Percentiles rank a stretch among this genome's conserved stretches.
These are phyloP conservation scores for Drosophila eugracilis DNA, from an alignment of 1,140 invertebrate genomes.

Conservation along the genomic window DNA sequence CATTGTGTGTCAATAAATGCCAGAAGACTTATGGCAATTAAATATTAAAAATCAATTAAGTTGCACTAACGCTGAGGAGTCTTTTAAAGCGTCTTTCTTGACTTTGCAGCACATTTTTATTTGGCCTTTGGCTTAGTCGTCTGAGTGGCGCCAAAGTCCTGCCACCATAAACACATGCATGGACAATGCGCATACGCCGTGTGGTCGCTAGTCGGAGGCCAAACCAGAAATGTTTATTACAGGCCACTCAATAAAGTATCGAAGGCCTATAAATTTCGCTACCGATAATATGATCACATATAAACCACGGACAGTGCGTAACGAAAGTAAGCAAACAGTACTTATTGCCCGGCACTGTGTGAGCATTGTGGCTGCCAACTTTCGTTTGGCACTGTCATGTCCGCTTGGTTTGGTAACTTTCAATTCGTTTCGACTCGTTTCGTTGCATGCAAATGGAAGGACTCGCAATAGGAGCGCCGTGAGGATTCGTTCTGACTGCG, in stretches of 20 bases:
- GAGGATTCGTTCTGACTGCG: slow-evolving; percentile 51
- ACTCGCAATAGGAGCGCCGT: slow-evolving; percentile 33
- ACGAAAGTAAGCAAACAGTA: slow-evolving; percentile 20
- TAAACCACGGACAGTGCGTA: slow-evolving; percentile 31
- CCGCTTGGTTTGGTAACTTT: slow-evolving; percentile 22
- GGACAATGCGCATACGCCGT: slow-evolving; percentile 58
- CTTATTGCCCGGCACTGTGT: background rate
- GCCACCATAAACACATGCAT: slow-evolving; percentile 55
- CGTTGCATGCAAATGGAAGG: slow-evolving; percentile 47
- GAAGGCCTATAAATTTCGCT: slow-evolving; percentile 51
- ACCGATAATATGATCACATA: slow-evolving; percentile 39
- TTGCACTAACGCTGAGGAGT: slow-evolving; percentile 5
- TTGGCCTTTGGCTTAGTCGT: slow-evolving; percentile 5
- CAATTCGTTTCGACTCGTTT: slow-evolving; percentile 24
- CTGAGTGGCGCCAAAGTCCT: slow-evolving; percentile 53
- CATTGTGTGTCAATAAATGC: slow-evolving; percentile 46
- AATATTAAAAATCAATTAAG: slow-evolving; percentile 66
- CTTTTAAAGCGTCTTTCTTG: slow-evolving; percentile 11
- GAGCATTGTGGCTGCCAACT: background rate
- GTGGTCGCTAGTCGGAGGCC: slow-evolving; percentile 20
- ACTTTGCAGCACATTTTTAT: slow-evolving; percentile 5
- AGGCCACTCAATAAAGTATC: slow-evolving; percentile 68
- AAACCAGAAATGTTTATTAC: slow-evolving; percentile 61
- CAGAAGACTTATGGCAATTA: slow-evolving; percentile 34
- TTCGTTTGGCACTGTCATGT: slow-evolving; percentile 25